Evolutionary conservation across 35 echinoderm and acorn worm species (phyloP), one percentile per base, ranked within the genome.

Genomic region (Apostichopus japonicus): DNA sequence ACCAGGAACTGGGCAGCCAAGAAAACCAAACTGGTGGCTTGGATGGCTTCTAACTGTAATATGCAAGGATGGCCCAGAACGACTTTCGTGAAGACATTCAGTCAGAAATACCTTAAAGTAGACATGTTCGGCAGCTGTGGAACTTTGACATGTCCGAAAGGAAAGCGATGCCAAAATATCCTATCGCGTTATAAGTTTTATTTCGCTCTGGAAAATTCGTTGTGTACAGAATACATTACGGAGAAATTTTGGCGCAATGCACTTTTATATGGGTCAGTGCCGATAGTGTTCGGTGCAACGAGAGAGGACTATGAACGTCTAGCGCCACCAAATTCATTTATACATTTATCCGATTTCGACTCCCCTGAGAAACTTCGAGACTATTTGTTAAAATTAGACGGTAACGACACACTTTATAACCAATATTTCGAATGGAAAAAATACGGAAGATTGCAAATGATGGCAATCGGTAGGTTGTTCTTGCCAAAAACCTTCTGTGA

Each of bases 231-330:
- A 76, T 95, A 95, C 54, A 92, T 95, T 4, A 93, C 94, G 62
- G 94, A 95, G 54, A 95, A 95, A 82, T 92, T 95, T 6, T 95
- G 94, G 94, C 90, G 72, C 33, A 95, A 95, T 56, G 94, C 94
- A 67, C 73, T 93, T 19, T 54, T 57, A 24, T 75, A 92, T 22
- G 84, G 91, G 21, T 65, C 73, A 11, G 91, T 92, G 4, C 91
- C 91, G 22, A 84, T 92, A 55, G 91, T 92, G 16, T 92, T 33
- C 21, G 91, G 91, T 17, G 78, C 91, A 6, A 0, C 54, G 0
- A 92, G 63, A 55, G 55, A 80, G 65, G 91, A 92, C 22, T 92
- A 92, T 55, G 78, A 92, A 67, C 77, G 79, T 65, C n/a, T 92
- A 6, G 77, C 79, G 22, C 91, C 91, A 65, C 91, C 78, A 14